Percentiles rank a stretch among this genome's conserved stretches.
phyloP scores from a whole-genome alignment of 92 coral and sea anemone species.

The Phenganax marumi region DNA sequence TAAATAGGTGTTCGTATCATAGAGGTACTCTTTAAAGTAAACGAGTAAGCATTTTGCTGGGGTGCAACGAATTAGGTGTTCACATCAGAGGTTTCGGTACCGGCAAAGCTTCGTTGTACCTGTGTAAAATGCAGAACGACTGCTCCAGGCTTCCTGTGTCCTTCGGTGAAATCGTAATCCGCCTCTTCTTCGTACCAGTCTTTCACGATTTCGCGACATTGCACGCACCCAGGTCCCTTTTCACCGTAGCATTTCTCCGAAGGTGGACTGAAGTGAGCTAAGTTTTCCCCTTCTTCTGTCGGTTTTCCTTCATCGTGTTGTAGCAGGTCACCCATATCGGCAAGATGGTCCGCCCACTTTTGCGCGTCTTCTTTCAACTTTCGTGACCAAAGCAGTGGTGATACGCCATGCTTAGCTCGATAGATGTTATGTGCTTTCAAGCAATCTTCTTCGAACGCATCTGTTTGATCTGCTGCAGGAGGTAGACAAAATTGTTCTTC shows the following conservation, averaged over 20 bases:
- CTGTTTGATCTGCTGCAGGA: slow-evolving; percentile 34
- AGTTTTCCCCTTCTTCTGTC: slow-evolving; percentile 75
- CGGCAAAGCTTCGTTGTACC: slow-evolving; percentile 48
- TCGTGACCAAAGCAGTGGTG: slow-evolving; percentile 87
- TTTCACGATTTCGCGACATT: slow-evolving; percentile 72
- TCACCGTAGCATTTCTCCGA: slow-evolving; percentile 69
- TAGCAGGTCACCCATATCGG: slow-evolving; percentile 67
- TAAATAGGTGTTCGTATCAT: too few species aligned
- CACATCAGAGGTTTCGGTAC: background rate
- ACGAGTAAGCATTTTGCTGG: too few species aligned
- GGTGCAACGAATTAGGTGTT: background rate
- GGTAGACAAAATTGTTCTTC: background rate
- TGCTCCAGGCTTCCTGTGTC: slow-evolving; percentile 56
- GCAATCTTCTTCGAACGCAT: slow-evolving; percentile 79
- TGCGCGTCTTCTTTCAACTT: slow-evolving; percentile 85
- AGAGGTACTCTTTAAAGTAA: too few species aligned
- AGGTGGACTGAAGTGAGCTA: slow-evolving; percentile 87
- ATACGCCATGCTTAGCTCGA: slow-evolving; percentile 91
- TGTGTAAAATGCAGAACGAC: slow-evolving; percentile 80
- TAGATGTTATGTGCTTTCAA: slow-evolving; percentile 89
- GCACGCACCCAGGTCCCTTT: slow-evolving; percentile 68
- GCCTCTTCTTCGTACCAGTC: slow-evolving; percentile 87
- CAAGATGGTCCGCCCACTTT: slow-evolving; percentile 90
- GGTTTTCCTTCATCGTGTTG: slow-evolving; percentile 69
- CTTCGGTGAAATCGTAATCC: slow-evolving; percentile 65